Evolutionary conservation across 2,113 vertebrate genomes (phyloP).

Genomic region (Polyodon spathula): DNA sequence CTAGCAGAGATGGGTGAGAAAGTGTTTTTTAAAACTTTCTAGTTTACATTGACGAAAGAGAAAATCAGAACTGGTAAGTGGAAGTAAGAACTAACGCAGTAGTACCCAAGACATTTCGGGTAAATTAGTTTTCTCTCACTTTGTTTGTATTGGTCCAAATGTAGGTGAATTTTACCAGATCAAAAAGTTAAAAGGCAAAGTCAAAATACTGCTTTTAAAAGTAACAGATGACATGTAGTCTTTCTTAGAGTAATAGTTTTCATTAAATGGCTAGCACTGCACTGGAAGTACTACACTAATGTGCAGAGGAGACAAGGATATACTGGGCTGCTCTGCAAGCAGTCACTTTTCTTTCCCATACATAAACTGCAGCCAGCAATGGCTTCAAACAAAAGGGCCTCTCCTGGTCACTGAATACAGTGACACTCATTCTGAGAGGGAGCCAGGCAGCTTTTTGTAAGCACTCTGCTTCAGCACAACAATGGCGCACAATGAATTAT

Average conservation of each 20-base stretch:
- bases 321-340: neutral
- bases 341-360: constrained; percentile 53
- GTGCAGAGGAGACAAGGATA: neutral
- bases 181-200: too few species aligned
- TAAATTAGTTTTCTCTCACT: too few species aligned
- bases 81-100: too few species aligned
- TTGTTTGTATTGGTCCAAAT: too few species aligned
- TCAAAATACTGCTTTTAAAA: too few species aligned
- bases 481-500: constrained; percentile 81
- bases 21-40: too few species aligned
- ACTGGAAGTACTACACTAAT: neutral
- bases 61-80: too few species aligned
- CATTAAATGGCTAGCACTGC: neutral
- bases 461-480: constrained; percentile 59
- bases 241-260: neutral
- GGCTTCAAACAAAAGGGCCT: constrained; percentile 55
- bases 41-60: too few species aligned
- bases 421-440: constrained; percentile 62
- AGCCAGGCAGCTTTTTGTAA: constrained; percentile 64
- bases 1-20: too few species aligned
- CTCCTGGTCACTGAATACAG: constrained; percentile 55
- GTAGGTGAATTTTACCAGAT: too few species aligned
- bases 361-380: constrained; percentile 50
- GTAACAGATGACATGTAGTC: neutral
- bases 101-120: too few species aligned